phyloP scores from a whole-genome alignment of 2,113 vertebrate genomes.

The Sisor rabdophorus region DNA sequence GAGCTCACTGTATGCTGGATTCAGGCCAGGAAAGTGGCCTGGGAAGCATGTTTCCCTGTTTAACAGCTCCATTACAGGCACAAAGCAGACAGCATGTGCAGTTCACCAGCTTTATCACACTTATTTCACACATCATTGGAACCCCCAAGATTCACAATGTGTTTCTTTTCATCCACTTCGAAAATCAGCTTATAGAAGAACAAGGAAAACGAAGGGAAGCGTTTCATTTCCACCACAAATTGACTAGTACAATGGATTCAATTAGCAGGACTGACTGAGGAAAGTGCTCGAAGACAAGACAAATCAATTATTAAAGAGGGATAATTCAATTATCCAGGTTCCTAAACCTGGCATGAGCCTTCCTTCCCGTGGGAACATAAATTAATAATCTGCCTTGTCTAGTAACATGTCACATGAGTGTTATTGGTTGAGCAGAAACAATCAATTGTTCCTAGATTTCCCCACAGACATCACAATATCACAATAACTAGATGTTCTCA shows the following conservation, averaged over 20 bases:
- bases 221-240: too few species aligned
- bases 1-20: constrained; percentile 10
- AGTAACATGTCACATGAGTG: not conserved
- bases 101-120: constrained; percentile 15
- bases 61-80: constrained; percentile 9
- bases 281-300: not conserved
- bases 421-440: not conserved
- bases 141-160: constrained; percentile 26
- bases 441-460: not conserved
- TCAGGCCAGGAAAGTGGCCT: constrained; percentile 19
- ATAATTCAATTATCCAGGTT: not conserved
- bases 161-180: constrained; percentile 22
- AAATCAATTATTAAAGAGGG: not conserved
- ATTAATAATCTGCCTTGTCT: not conserved
- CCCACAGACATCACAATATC: not conserved
- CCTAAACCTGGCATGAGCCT: not conserved
- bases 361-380: not conserved
- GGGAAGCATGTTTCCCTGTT: constrained; percentile 5
- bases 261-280: not conserved
- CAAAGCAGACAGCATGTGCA: constrained; percentile 1
- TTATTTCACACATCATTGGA: constrained; percentile 37
- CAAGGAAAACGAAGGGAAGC: not conserved
- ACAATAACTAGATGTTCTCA: constrained; percentile 19
- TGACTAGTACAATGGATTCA: not conserved
- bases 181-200: constrained; percentile 17